Evolutionary conservation across 2,797 vertebrate genomes (phyloP), one percentile per base, ranked within the genome.

Genomic region (Chanos chanos): DNA sequence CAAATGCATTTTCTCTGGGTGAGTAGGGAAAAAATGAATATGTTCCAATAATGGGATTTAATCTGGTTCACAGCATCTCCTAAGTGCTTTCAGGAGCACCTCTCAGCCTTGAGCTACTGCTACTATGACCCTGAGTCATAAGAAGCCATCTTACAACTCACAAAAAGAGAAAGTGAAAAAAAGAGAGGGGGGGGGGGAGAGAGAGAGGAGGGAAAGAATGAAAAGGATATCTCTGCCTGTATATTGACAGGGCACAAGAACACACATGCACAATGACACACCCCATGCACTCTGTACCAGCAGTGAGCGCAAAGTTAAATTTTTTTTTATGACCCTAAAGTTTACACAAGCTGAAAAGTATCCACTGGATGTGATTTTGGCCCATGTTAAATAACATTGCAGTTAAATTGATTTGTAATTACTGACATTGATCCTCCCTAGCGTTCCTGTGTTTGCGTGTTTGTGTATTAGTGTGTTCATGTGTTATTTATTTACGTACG

Each of bases 1-100:
- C n/a, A n/a, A 85, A 83, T 85, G 82, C 84, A 85, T 86, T 83
- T 79, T 59, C 71, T 71, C 63, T 21, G 16, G 2, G 63, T 81
- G 75, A 85, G 83, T 78, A 59, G 72, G 69, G 72, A 74, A 63
- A 81, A 70, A 77, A 82, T 74, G 80, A 83, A 83, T 83, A 80
- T 66, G 81, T 61, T 24, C 73, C 76, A 74, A 82, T 87, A 89
- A 89, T 83, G 83, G 84, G 85, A 84, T 89, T 86, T 85, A 83
- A 86, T 88, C 79, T 83, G 80, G 71, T 84, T 80, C 75, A 79
- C 78, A 68, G 83, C 76, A 55, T 80, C 72, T 73, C 48, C 61
- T 66, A 72, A 72, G 70, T 75, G 60, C 66, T 67, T 58, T 56
- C 51, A 53, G 57, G 72, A 61, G 59, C 25, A 31, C 49, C 50